Evolutionary conservation across 2,797 vertebrate genomes (phyloP).

Genomic region (Mormyrops boulengeri): DNA sequence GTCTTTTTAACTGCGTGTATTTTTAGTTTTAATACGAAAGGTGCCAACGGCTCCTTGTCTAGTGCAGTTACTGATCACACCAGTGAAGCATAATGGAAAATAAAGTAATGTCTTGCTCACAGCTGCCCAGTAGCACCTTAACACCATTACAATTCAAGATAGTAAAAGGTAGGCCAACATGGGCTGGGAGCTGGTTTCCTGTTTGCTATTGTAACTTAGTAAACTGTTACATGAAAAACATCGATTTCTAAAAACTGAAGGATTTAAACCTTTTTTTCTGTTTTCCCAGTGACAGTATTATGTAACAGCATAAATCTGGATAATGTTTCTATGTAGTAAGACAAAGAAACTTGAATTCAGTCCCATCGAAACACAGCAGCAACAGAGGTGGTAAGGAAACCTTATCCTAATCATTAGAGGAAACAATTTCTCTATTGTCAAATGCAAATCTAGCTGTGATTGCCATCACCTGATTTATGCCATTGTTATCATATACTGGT

Average conservation of each 20-base stretch:
- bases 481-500: neutral
- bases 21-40: neutral
- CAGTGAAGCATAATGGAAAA: neutral
- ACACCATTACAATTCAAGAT: neutral
- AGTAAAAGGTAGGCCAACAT: neutral
- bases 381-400: neutral
- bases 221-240: neutral
- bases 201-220: neutral
- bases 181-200: neutral
- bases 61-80: neutral
- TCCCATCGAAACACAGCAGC: neutral
- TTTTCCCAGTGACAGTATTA: neutral
- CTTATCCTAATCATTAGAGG: neutral
- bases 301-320: neutral
- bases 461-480: neutral
- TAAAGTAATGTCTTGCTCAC: neutral
- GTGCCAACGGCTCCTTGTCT: neutral
- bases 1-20: neutral
- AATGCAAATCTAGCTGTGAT: neutral
- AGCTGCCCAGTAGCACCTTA: neutral
- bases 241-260: neutral
- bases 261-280: neutral
- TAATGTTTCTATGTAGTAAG: neutral
- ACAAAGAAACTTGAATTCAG: neutral
- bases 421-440: neutral